A percentile compares a stretch with the other conserved stretches of the same genome.
Evolutionary conservation across 1,140 invertebrate genomes (phyloP).

Genomic region (Atta colombica): DNA sequence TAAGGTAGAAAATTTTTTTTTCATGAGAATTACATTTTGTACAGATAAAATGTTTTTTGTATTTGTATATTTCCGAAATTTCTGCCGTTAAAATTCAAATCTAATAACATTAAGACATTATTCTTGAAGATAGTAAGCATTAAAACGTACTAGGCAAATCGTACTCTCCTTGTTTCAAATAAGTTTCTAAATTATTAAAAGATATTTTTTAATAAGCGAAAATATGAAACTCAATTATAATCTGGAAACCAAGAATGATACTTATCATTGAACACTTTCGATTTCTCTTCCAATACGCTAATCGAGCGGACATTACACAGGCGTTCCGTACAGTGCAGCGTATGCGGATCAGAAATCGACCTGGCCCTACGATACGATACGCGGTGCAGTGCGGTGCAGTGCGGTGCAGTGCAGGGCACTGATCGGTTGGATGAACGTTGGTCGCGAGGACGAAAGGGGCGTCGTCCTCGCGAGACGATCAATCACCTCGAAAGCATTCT

Average conservation of each 20-base stretch:
- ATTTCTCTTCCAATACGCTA: constrained; percentile 66
- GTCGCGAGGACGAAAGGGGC: constrained; percentile 64
- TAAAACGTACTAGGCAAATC: no score
- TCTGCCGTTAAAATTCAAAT: no score
- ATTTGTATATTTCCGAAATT: not conserved
- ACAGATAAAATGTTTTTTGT: not conserved
- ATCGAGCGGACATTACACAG: constrained; percentile 52
- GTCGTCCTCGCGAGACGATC: constrained; percentile 73
- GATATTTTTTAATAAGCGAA: not conserved
- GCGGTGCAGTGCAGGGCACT: constrained; percentile 26
- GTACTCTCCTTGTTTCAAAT: not conserved
- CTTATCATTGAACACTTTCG: not conserved
- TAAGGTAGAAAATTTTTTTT: not conserved
- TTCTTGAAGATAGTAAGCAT: no score
- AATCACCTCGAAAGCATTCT: constrained; percentile 73
- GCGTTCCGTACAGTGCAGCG: constrained; percentile 11
- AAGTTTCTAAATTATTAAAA: not conserved
- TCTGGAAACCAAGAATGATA: not conserved
- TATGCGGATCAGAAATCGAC: constrained; percentile 70
- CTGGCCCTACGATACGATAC: constrained; percentile 39
- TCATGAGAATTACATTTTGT: not conserved
- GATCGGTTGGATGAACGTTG: constrained; percentile 62
- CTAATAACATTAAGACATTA: no score
- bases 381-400: not conserved
- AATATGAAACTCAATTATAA: constrained; percentile 21